These are phyloP conservation scores for Rhagonycha fulva DNA, from an alignment of 2,888 invertebrate genomes.

Conservation along the genomic window DNA sequence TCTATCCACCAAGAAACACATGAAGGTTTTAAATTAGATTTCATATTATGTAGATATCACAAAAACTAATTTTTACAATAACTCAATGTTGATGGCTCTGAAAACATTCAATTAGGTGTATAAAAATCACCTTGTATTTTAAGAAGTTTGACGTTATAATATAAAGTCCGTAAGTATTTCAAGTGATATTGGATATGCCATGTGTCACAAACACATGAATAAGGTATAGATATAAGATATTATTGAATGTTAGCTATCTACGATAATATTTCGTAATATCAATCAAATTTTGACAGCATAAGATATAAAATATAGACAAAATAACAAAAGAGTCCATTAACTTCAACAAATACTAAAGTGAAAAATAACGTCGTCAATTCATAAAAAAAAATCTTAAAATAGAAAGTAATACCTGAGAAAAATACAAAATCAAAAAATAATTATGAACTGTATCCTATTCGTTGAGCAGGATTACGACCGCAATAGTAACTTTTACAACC, in stretches of 20 bases:
- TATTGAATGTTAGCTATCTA: neutral
- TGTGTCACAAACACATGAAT: neutral
- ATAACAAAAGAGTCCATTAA: neutral
- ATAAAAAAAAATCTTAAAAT: neutral
- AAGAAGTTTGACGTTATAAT: neutral
- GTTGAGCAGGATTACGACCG: no score
- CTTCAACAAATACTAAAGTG: neutral
- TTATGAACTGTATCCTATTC: neutral
- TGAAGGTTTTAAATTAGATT: neutral
- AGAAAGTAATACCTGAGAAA: neutral
- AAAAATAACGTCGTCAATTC: neutral
- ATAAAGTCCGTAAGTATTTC: neutral
- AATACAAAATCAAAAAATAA: neutral
- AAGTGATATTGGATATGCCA: neutral
- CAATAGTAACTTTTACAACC: neutral
- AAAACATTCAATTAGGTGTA: neutral
- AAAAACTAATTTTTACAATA: neutral
- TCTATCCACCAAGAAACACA: neutral
- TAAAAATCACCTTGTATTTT: neutral
- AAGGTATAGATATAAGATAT: neutral
- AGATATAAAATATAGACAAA: neutral
- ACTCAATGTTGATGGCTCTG: neutral
- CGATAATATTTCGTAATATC: neutral
- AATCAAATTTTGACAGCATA: neutral
- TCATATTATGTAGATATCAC: neutral